Base-by-base conservation (phyloP, 2,797 vertebrate genomes). In the Paratrypauchen microcephalus region DNA sequence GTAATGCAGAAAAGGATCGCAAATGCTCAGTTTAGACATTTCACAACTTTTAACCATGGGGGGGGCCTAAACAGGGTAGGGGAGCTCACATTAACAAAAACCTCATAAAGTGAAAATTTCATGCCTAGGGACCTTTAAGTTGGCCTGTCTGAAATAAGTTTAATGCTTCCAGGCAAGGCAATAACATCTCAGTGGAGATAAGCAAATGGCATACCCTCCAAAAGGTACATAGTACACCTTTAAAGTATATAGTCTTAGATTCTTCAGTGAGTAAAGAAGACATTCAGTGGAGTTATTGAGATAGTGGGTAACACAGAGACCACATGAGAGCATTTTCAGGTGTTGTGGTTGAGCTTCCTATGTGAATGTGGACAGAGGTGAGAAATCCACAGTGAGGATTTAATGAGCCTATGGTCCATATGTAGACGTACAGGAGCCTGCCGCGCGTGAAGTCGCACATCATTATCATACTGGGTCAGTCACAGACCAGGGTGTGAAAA, bases 381-480 rank as follows among this genome's bases (percentile, higher is more conserved):
- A 36, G 19, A 60, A 36, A n/a, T 60, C 58, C 30, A 60, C 30
- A 39, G 59, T 39, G 55, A 57, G 57, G 28, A 13, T 32, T 59
- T 61, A 61, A 61, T 61, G 18, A 61, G 19, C 30, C n/a, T 13
- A 21, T 61, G 59, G 32, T 21, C 57, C 18, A 15, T n/a, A 61
- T 61, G 59, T 36, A 39, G 41, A 61, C 32, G 9, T 21, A 21
- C 5, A n/a, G 47, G 73, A 48, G 71, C 71, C 84, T 69, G 76
- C 69, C 76, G 85, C 75, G 71, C 88, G 73, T 89, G 83, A 81
- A 90, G 82, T 88, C 84, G 78, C 83, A 86, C 77, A 16, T 72
- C 77, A 90, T 91, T 87, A 88, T 89, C 85, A 88, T 86, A 87
- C 90, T 80, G 82, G 84, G 80, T 78, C 89, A 84, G 81, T 81